Conservation (phyloP, 1,140 invertebrate genomes). For the Periplaneta americana region DNA sequence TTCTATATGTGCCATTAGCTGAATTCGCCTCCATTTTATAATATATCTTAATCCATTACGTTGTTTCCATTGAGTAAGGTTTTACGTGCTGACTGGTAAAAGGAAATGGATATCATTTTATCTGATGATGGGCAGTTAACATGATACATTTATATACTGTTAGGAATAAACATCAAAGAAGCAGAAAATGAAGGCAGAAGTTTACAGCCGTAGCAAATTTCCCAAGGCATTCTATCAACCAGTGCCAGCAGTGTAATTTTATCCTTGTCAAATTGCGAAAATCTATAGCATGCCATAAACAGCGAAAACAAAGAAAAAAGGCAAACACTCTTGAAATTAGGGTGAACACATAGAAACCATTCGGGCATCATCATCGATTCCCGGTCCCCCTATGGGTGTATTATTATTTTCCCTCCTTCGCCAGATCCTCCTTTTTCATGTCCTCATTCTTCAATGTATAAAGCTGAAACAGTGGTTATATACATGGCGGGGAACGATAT, state of each 20-base stretch:
- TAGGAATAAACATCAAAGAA: background rate
- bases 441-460: background rate
- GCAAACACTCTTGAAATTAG: background rate
- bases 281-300: background rate
- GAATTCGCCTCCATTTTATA: background rate
- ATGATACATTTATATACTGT: background rate
- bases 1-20: background rate
- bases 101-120: background rate
- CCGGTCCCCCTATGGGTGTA: background rate
- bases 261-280: background rate
- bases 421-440: background rate
- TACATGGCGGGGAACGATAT: background rate
- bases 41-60: background rate
- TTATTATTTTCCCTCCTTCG: background rate
- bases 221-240: background rate
- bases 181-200: background rate
- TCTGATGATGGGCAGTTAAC: background rate
- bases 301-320: background rate
- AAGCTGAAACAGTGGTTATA: background rate
- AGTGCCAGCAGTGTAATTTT: background rate
- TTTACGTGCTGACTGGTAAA: background rate
- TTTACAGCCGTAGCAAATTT: background rate
- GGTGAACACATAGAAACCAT: background rate
- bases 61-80: background rate
- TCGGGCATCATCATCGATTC: background rate